phyloP scores from a whole-genome alignment of 2,113 vertebrate genomes.

The Grus americana region DNA sequence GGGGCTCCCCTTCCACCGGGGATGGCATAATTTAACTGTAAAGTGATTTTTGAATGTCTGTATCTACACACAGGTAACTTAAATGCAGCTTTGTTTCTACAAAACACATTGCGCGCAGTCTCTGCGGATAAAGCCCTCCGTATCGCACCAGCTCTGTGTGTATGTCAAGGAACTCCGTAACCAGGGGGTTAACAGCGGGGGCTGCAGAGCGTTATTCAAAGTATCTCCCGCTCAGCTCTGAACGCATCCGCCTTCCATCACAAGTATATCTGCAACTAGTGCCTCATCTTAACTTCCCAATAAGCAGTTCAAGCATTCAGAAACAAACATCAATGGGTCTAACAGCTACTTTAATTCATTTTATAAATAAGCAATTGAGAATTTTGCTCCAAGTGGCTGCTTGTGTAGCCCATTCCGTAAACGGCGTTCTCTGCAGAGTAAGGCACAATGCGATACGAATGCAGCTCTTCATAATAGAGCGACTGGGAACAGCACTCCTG shows the following conservation, averaged over 20 bases:
- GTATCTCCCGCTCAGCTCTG: conserved; percentile 47
- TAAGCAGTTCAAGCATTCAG: conserved; percentile 72
- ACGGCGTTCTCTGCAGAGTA: conserved; percentile 83
- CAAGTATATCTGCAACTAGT: conserved; percentile 48
- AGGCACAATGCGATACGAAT: conserved; percentile 88
- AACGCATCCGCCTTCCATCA: conserved; percentile 52
- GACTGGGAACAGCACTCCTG: conserved; percentile 87
- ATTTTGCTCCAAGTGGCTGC: conserved; percentile 79
- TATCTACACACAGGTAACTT: conserved; percentile 47
- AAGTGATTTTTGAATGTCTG: conserved; percentile 26
- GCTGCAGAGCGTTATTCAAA: conserved; percentile 53
- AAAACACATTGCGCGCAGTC: neutral
- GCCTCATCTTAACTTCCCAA: conserved; percentile 62
- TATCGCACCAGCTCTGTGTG: neutral
- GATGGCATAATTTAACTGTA: conserved; percentile 26
- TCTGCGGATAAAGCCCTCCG: conserved; percentile 24
- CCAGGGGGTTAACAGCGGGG: neutral
- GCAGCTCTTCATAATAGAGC: conserved; percentile 88
- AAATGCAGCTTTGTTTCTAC: conserved; percentile 32
- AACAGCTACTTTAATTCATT: conserved; percentile 86
- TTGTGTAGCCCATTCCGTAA: conserved; percentile 86
- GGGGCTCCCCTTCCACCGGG: neutral
- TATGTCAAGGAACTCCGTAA: conserved; percentile 6
- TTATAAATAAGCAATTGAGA: conserved; percentile 90
- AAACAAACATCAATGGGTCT: conserved; percentile 72